Conservation (phyloP, 2,888 invertebrate species). For the Saturnia japonica region DNA sequence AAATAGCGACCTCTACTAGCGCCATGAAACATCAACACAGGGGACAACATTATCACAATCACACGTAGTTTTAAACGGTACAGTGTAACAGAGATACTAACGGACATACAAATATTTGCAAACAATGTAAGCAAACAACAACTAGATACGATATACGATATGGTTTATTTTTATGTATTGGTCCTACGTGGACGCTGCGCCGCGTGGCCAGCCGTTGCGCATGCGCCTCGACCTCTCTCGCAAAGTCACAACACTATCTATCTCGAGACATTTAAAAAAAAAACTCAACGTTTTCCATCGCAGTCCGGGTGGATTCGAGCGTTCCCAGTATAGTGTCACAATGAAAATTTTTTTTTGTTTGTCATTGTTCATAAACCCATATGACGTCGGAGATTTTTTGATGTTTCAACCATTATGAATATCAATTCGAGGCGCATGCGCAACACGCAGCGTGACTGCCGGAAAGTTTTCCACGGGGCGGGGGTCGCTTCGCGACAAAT, state of each 20-base stretch:
- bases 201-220: constrained; percentile 24
- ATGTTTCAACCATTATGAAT: too few species aligned
- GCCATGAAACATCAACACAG: not conserved
- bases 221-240: not conserved
- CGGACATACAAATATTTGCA: constrained; percentile 5
- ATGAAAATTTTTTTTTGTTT: not conserved
- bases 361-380: not conserved
- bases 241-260: not conserved
- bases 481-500: not conserved
- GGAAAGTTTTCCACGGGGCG: not conserved
- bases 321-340: not conserved
- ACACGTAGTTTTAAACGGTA: not conserved
- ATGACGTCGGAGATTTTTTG: too few species aligned
- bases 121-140: constrained; percentile 18
- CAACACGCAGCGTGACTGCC: not conserved
- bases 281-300: not conserved
- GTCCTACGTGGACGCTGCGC: constrained; percentile 32
- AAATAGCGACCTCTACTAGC: constrained; percentile 25
- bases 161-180: constrained; percentile 36
- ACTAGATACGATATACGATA: constrained; percentile 36
- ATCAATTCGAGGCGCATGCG: not conserved
- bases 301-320: not conserved
- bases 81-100: not conserved
- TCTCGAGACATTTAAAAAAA: not conserved
- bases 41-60: constrained; percentile 2